These are phyloP conservation scores for Pasiphila rectangulata DNA, from an alignment of 2,888 invertebrate species.

Conservation along the genomic window DNA sequence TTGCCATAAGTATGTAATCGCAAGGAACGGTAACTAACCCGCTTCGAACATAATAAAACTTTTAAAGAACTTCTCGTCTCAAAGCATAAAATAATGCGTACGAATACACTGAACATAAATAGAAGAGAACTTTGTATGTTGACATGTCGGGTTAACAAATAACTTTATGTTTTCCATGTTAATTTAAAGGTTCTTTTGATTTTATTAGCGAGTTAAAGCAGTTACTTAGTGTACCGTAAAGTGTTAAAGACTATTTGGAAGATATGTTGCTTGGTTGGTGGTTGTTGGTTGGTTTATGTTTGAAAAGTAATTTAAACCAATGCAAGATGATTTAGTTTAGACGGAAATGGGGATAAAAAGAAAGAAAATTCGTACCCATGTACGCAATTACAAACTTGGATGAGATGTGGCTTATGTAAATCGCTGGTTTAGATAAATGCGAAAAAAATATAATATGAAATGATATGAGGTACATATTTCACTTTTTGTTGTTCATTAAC, in stretches of 20 bases:
- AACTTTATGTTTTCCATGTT: background rate
- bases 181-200: background rate
- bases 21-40: no score
- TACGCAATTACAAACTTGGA: no score
- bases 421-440: no score
- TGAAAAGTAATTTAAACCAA: no score
- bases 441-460: no score
- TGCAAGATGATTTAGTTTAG: no score
- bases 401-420: no score
- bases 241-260: background rate
- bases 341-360: no score
- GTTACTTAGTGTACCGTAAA: conserved; percentile 1
- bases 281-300: background rate
- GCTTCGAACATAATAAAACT: background rate
- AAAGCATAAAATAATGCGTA: background rate
- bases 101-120: background rate
- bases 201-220: background rate
- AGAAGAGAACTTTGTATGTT: background rate
- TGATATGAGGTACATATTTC: no score
- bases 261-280: background rate
- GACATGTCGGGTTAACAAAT: background rate
- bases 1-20: conserved; percentile 8
- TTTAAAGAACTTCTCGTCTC: background rate
- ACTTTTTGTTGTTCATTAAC: no score
- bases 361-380: no score